A percentile compares a stretch with the other conserved stretches of the same genome.
These are phyloP conservation scores for Margarornis squamiger DNA, from an alignment of 2,797 vertebrate species.

Conservation along the genomic window DNA sequence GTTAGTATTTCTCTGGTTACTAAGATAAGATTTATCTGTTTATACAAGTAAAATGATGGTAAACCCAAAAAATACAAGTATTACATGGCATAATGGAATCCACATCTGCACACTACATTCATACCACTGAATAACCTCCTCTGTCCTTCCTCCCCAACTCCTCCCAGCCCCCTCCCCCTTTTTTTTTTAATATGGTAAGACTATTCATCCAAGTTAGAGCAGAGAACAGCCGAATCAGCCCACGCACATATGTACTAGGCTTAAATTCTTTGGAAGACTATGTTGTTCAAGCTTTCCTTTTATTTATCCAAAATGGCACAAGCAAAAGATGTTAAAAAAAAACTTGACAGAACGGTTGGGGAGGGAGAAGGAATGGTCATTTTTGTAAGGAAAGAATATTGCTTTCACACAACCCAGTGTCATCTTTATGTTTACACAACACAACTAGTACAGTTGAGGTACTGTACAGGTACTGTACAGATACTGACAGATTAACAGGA, in stretches of 20 bases:
- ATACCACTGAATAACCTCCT: not conserved
- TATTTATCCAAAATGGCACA: conserved; percentile 41
- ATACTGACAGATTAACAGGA: not conserved
- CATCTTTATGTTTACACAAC: conserved; percentile 18
- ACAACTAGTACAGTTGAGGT: not conserved
- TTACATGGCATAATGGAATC: not conserved
- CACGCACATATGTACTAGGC: conserved; percentile 53
- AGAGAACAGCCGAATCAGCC: conserved; percentile 58
- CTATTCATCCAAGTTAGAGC: conserved; percentile 42
- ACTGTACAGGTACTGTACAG: too few species aligned
- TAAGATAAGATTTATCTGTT: not conserved
- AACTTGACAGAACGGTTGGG: not conserved
- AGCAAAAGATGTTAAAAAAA: conserved; percentile 39
- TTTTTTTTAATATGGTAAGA: conserved; percentile 15
- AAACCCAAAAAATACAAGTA: not conserved
- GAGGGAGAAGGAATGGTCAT: not conserved
- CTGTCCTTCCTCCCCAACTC: not conserved
- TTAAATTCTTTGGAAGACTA: conserved; percentile 48
- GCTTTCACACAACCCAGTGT: not conserved
- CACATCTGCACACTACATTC: conserved; percentile 13
- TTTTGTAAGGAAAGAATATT: not conserved
- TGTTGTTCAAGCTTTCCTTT: conserved; percentile 50
- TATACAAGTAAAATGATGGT: not conserved
- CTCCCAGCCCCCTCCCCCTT: too few species aligned
- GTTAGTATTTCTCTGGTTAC: not conserved